Conservation (phyloP, 1,140 invertebrate species). For the Colletes gigas region DNA sequence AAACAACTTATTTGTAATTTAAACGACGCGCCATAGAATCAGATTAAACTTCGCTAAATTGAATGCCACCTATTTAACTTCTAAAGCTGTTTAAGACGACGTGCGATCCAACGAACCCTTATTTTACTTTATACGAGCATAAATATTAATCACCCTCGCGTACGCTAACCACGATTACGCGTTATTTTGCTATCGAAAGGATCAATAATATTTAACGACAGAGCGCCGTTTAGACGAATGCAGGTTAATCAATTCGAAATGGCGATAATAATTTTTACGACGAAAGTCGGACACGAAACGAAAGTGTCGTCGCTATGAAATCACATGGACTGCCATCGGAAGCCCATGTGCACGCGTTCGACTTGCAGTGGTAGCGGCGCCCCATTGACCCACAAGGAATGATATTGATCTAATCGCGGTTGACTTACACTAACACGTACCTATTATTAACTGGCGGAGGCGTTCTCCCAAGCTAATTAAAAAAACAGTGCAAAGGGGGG, state of each 20-base stretch:
- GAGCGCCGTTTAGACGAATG: not conserved
- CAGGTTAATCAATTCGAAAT: not conserved
- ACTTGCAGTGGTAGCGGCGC: conserved; percentile 7
- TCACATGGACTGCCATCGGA: conserved; percentile 24
- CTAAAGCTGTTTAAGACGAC: too few relatives aligned
- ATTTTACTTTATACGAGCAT: too few relatives aligned
- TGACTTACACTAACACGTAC: conserved; percentile 37
- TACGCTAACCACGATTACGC: too few relatives aligned
- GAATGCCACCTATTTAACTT: too few relatives aligned
- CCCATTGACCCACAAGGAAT: conserved; percentile 48
- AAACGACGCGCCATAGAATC: too few relatives aligned
- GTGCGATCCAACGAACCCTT: too few relatives aligned
- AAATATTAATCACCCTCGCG: too few relatives aligned
- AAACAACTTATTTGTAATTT: too few relatives aligned
- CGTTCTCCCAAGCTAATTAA: conserved; percentile 37
- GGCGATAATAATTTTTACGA: not conserved
- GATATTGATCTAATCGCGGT: conserved; percentile 51
- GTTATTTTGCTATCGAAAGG: not conserved
- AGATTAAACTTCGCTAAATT: too few relatives aligned
- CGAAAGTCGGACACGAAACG: not conserved
- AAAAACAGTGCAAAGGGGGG: conserved; percentile 11
- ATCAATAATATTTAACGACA: not conserved
- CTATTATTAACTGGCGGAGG: conserved; percentile 38
- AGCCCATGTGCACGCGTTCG: conserved; percentile 24
- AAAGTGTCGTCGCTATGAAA: conserved; percentile 13